A percentile compares a stretch with the other conserved stretches of the same genome.
Conservation (phyloP, 2,113 vertebrate species). For the Chaetorhynchus papuensis region DNA sequence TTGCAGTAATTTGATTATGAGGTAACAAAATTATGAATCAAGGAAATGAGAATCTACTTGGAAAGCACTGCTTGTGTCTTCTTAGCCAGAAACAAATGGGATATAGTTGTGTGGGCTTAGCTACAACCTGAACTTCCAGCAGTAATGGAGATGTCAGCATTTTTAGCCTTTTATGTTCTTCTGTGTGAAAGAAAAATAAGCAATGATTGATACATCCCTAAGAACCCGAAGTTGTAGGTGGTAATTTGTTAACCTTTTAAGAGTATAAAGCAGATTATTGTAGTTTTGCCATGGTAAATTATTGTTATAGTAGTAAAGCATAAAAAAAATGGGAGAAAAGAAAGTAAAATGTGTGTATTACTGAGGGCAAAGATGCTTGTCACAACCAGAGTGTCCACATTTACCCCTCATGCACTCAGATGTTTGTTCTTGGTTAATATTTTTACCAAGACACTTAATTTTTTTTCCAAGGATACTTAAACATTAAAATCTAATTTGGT, state of each 20-base stretch:
- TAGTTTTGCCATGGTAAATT: background rate
- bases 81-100: background rate
- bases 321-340: background rate
- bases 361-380: background rate
- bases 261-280: background rate
- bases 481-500: background rate
- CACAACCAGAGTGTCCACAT: background rate
- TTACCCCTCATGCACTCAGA: background rate
- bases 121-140: background rate
- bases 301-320: background rate
- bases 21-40: background rate
- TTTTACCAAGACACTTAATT: background rate
- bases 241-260: background rate
- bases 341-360: background rate
- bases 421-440: background rate
- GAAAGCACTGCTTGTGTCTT: background rate
- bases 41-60: background rate
- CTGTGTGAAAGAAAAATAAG: background rate
- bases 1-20: background rate
- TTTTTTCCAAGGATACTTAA: background rate
- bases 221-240: background rate
- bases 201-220: background rate
- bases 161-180: background rate
- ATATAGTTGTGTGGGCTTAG: rapidly evolving
- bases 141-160: background rate